Base-by-base conservation (phyloP, 2,888 invertebrate species). In the Galerucella pusilla region DNA sequence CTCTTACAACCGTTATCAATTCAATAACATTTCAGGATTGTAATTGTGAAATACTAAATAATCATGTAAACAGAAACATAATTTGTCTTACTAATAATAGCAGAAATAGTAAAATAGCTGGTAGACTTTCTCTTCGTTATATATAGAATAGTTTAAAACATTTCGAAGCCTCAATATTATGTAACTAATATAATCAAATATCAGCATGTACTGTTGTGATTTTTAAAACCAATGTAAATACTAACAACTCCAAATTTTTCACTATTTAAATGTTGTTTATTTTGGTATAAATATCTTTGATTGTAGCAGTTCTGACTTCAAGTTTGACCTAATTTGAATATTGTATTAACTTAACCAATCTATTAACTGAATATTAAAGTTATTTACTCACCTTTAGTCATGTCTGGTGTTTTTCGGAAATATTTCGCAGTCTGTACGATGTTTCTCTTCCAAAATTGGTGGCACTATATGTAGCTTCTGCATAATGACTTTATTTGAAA, bases 401-500 rank as follows among this genome's bases (percentile, higher is more conserved):
- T 78, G 71, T 76, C 69, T 74, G 12, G 65, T 65, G 57, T 71
- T 54, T 74, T 73, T 75, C 71, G 74, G 66, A 65, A 71, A 63
- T 61, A 64, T 73, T 61, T 49, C 63, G 64, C 64, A 71, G 69
- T 60, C 63, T 63, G 67, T 66, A 73, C 49, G 68, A 54, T 63
- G 64, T 65, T 64, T 65, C 42, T 42, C 20, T 46, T 54, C 45
- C 66, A 25, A 68, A 71, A 68, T 76, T 64, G 71, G 81, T 83
- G 84, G 83, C 85, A 85, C 85, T 83, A 81, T 77, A 77, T 83
- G 77, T 80, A 79, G 77, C 70, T 76, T 78, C 77, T 81, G 82
- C 82, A 84, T 83, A 78, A 81, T 72, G 59, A 35, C 16, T 68
- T 57, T 57, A 52, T 52, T 57, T 42, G 11, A 28, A 59, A 59